Conservation (phyloP, 2,113 vertebrate species). For the Macrotus californicus region DNA sequence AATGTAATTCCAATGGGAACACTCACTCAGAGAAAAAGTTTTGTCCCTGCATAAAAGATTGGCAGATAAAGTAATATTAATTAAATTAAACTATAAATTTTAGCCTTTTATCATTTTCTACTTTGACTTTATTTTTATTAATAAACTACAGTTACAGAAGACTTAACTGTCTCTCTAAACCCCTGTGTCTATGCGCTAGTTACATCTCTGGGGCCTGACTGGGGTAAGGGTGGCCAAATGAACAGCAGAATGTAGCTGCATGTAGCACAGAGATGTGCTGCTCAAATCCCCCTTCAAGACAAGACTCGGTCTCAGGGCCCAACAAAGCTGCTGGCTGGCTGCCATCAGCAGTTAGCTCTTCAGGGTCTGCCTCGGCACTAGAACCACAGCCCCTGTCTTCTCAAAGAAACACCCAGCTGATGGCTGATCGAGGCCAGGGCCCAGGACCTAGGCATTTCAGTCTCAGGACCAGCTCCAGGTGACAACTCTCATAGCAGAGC, state of each 20-base stretch:
- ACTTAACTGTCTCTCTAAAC: not conserved
- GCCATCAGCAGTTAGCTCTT: not conserved
- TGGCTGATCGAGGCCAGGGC: not conserved
- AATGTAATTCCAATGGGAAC: not conserved
- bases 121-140: not conserved
- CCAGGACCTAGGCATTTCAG: not conserved
- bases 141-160: not conserved
- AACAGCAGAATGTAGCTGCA: not conserved
- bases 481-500: not conserved
- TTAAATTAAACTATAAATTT: not conserved
- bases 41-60: not conserved
- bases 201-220: not conserved
- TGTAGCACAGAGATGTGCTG: not conserved
- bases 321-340: not conserved
- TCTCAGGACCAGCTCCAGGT: not conserved
- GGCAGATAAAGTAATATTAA: not conserved
- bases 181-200: not conserved
- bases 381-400: not conserved
- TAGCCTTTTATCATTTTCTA: not conserved
- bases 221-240: not conserved
- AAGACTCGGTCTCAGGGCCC: not conserved
- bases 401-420: not conserved
- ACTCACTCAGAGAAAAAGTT: not conserved
- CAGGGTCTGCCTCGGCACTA: not conserved
- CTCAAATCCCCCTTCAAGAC: not conserved